These are phyloP conservation scores for Condylura cristata DNA, from an alignment of 2,113 vertebrate species.

Conservation along the genomic window DNA sequence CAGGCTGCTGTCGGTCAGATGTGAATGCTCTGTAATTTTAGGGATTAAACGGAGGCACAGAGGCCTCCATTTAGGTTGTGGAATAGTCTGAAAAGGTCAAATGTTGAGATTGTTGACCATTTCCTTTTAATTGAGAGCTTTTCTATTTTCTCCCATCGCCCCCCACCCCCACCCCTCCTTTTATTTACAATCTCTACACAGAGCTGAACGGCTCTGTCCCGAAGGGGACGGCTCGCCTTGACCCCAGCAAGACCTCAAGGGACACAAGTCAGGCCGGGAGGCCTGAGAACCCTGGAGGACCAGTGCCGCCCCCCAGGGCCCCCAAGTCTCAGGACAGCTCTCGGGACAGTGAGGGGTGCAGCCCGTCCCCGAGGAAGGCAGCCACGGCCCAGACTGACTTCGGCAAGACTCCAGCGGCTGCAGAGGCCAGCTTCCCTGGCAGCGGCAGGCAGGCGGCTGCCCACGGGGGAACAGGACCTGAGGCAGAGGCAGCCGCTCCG, in stretches of 20 bases:
- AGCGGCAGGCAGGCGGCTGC: constrained; percentile 14
- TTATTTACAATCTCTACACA: constrained; percentile 68
- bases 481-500: not conserved
- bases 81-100: not conserved
- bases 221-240: constrained; percentile 71
- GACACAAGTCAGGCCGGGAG: not conserved
- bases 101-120: not conserved
- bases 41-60: not conserved
- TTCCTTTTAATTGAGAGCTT: constrained; percentile 46
- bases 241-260: constrained; percentile 49
- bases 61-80: not conserved
- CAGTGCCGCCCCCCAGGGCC: not conserved
- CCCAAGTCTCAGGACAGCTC: not conserved
- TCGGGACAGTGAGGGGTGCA: fast-evolving
- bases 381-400: fast-evolving
- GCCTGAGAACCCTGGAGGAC: not conserved
- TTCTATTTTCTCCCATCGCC: not conserved
- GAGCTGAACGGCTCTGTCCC: constrained; percentile 87
- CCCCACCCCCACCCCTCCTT: not conserved
- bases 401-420: not conserved
- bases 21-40: not conserved
- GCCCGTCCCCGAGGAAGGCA: not conserved
- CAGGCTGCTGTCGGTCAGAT: not conserved
- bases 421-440: not conserved
- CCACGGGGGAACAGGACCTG: not conserved